A percentile compares a stretch with the other conserved stretches of the same genome.
These are phyloP conservation scores for Archaeoteleia sp. DNA, from an alignment of 2,888 invertebrate genomes.

Conservation along the genomic window DNA sequence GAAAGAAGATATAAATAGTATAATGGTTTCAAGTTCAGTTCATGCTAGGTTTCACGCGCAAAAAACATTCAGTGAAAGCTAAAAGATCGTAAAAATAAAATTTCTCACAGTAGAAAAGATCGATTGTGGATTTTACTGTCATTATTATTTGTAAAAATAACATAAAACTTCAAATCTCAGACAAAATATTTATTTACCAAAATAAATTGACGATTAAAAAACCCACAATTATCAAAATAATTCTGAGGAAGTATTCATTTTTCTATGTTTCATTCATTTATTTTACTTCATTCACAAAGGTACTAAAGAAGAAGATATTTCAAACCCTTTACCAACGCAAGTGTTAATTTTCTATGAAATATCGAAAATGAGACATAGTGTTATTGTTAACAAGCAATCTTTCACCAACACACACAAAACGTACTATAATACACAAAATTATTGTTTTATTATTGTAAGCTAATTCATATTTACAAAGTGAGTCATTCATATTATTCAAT, in stretches of 20 bases:
- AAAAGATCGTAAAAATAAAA: constrained; percentile 6
- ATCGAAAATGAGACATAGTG: constrained; percentile 35
- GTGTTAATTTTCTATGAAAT: constrained; percentile 16
- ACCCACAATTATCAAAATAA: no score
- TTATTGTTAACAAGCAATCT: constrained; percentile 67
- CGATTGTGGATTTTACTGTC: neutral
- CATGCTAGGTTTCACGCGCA: constrained; percentile 57
- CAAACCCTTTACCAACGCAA: constrained; percentile 5
- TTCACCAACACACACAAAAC: constrained; percentile 70
- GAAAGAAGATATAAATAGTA: constrained; percentile 13
- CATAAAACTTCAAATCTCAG: no score
- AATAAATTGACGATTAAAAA: no score
- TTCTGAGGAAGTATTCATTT: no score
- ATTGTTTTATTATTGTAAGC: constrained; percentile 68
- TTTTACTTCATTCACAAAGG: no score
- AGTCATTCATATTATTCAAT: constrained; percentile 28
- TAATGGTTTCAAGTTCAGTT: constrained; percentile 25
- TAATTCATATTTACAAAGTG: constrained; percentile 58
- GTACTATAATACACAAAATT: constrained; percentile 75
- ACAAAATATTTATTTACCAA: no score
- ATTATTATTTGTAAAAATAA: no score
- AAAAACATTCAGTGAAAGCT: constrained; percentile 49
- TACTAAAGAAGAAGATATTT: neutral
- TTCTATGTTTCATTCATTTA: no score
- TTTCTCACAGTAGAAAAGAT: neutral